Evolutionary conservation across 30 jellyfish, hydroid and myxozoan genomes (phyloP).

Genomic region (Hydractinia echinata): DNA sequence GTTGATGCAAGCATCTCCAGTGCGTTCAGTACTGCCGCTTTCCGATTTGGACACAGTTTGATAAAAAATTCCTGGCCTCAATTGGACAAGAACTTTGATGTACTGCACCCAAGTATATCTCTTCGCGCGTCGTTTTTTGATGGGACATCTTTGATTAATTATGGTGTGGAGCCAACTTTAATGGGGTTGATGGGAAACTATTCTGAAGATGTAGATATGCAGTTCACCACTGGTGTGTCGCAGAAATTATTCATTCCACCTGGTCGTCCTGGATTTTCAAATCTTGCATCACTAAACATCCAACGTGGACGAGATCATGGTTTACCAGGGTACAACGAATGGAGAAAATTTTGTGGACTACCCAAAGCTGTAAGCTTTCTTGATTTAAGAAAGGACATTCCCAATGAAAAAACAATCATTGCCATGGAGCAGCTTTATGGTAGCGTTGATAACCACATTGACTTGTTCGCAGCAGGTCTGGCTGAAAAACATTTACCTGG

Average conservation of each 20-base stretch:
- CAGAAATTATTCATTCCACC: constrained; percentile 11
- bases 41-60: constrained; percentile 48
- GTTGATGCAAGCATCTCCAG: constrained; percentile 27
- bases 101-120: background rate
- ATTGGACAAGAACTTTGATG: constrained; percentile 23
- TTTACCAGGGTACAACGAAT: constrained; percentile 34
- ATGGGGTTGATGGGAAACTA: constrained; percentile 34
- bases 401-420: background rate
- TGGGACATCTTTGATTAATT: background rate
- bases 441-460: background rate
- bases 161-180: constrained; percentile 37
- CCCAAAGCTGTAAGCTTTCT: background rate
- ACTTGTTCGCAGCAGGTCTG: constrained; percentile 18
- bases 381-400: background rate
- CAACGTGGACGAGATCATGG: constrained; percentile 70
- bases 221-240: constrained; percentile 17
- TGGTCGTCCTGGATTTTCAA: constrained; percentile 15
- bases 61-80: constrained; percentile 23
- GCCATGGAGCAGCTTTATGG: background rate
- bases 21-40: constrained; percentile 43
- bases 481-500: constrained; percentile 21
- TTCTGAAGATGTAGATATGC: constrained; percentile 25
- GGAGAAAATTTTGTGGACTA: constrained; percentile 17
- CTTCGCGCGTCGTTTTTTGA: constrained; percentile 20
- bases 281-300: constrained; percentile 37